A percentile compares a stretch with the other conserved stretches of the same genome.
These are phyloP conservation scores for Syngnathus rostellatus DNA, from an alignment of 2,797 vertebrate genomes.

Conservation along the genomic window DNA sequence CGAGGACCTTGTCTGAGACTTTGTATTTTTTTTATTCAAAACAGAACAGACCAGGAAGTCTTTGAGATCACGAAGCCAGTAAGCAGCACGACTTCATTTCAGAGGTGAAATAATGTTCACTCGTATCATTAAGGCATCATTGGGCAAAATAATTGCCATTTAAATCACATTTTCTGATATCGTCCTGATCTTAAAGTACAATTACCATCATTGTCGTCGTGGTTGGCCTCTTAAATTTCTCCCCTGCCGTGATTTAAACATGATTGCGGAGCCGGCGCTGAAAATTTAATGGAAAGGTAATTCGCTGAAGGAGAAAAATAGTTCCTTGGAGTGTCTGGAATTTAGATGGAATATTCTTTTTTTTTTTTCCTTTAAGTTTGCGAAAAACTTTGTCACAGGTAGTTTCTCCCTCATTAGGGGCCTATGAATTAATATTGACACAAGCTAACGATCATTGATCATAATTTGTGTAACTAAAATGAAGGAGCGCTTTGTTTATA, in stretches of 20 bases:
- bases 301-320: conserved; percentile 22
- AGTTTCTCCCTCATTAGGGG: neutral
- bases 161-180: conserved; percentile 13
- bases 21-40: neutral
- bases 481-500: neutral
- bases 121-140: neutral
- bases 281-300: conserved; percentile 23
- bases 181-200: conserved; percentile 15
- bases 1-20: neutral
- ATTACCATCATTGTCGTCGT: conserved; percentile 18
- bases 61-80: neutral
- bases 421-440: too few relatives aligned
- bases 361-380: neutral
- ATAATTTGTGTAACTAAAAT: neutral
- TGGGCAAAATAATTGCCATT: neutral
- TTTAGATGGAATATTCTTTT: neutral
- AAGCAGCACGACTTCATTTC: neutral
- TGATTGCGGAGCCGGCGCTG: conserved; percentile 17
- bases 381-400: neutral
- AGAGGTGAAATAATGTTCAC: neutral
- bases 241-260: conserved; percentile 15
- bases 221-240: neutral
- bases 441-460: neutral
- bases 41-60: neutral
- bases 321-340: conserved; percentile 6